Evolutionary conservation across 2,113 vertebrate species (phyloP).

Genomic region (Sus scrofa): DNA sequence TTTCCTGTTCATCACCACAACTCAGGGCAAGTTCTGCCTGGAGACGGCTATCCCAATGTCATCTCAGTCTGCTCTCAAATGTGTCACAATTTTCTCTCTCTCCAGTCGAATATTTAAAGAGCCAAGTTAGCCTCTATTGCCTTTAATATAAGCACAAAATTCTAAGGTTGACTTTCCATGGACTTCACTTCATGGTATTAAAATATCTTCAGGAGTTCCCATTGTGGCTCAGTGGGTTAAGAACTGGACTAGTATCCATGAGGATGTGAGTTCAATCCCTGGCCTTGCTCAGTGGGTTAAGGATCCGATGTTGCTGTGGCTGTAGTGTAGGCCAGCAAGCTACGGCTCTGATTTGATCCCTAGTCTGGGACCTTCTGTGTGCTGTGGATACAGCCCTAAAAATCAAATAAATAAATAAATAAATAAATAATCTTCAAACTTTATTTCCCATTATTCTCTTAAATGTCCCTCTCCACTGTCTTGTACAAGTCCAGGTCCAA

Average conservation of each 20-base stretch:
- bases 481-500: background rate
- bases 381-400: too few species aligned
- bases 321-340: too few species aligned
- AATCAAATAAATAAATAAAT: too few species aligned
- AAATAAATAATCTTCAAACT: background rate
- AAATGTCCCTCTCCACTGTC: background rate
- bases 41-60: background rate
- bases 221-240: too few species aligned
- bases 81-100: background rate
- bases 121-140: background rate
- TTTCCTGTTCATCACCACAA: background rate
- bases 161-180: background rate
- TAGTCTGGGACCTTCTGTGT: too few species aligned
- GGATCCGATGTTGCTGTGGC: too few species aligned
- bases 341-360: too few species aligned
- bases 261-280: too few species aligned
- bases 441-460: background rate
- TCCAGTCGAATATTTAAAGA: background rate
- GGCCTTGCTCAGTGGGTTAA: too few species aligned
- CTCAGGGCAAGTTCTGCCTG: background rate
- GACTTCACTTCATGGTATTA: background rate
- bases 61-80: background rate
- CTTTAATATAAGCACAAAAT: background rate
- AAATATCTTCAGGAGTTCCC: background rate
- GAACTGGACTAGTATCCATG: too few species aligned